These are phyloP conservation scores for Subacronicta megacephala DNA, from an alignment of 2,888 invertebrate species.

Conservation along the genomic window DNA sequence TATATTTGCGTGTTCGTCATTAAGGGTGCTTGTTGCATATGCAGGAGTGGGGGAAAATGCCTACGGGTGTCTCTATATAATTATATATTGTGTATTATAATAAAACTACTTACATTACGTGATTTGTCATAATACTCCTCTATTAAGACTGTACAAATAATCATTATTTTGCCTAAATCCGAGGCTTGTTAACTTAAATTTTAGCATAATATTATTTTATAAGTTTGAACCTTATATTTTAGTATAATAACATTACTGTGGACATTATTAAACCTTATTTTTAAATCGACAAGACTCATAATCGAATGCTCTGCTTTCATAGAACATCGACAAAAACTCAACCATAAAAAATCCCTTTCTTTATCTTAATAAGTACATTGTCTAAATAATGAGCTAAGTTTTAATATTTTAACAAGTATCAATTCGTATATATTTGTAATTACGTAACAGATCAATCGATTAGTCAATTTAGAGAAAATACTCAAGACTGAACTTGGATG, in stretches of 20 bases:
- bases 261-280: constrained; percentile 8
- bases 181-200: constrained; percentile 17
- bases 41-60: too few species aligned
- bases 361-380: neutral
- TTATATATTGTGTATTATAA: constrained; percentile 14
- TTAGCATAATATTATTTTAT: constrained; percentile 13
- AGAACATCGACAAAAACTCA: neutral
- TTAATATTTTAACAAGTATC: neutral
- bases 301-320: constrained; percentile 1
- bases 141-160: constrained; percentile 37
- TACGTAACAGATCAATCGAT: constrained; percentile 70
- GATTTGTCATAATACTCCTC: constrained; percentile 50
- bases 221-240: constrained; percentile 1
- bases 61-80: neutral
- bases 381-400: constrained; percentile 20
- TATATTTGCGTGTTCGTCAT: constrained; percentile 11
- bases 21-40: neutral
- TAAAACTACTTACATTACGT: constrained; percentile 14
- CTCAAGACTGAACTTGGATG: constrained; percentile 84
- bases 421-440: constrained; percentile 44
- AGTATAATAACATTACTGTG: neutral
- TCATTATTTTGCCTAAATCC: constrained; percentile 22
- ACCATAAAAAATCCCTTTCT: neutral
- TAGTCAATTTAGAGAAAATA: constrained; percentile 85
- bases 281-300: neutral